Conservation (phyloP, 2,113 vertebrate species). For the Numida meleagris region DNA sequence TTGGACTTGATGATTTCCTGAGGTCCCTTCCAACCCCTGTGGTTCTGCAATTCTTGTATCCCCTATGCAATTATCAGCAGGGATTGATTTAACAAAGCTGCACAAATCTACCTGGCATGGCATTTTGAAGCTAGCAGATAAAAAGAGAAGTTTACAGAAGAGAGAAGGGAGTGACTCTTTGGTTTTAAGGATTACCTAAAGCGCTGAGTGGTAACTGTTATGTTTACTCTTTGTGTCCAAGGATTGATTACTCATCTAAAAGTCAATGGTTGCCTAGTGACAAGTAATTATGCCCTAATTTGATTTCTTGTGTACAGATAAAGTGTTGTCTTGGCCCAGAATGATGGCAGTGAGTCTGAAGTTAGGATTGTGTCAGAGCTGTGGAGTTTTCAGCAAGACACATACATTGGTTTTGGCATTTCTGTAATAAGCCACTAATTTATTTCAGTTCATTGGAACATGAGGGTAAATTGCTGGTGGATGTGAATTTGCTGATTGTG, state of each 20-base stretch:
- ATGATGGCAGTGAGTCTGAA: neutral
- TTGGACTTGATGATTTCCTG: no score
- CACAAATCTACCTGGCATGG: neutral
- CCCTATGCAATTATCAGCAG: neutral
- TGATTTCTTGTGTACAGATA: neutral
- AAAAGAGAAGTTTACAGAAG: neutral
- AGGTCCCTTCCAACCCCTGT: no score
- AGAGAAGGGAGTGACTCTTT: neutral
- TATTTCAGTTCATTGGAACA: neutral
- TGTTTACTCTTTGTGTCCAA: neutral
- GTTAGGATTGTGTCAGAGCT: neutral
- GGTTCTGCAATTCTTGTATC: neutral
- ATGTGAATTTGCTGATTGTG: neutral
- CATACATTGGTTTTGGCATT: rapidly evolving
- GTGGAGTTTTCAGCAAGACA: neutral
- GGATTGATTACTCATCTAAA: neutral
- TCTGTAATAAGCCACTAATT: neutral
- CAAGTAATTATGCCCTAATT: neutral
- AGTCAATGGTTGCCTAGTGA: neutral
- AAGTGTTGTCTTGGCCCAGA: neutral
- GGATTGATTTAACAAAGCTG: neutral
- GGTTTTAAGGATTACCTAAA: neutral
- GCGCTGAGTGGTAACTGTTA: neutral
- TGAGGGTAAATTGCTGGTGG: neutral
- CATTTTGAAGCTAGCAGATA: neutral